Base-by-base conservation (phyloP, 2,888 invertebrate species). In the Drosophila gaucha region DNA sequence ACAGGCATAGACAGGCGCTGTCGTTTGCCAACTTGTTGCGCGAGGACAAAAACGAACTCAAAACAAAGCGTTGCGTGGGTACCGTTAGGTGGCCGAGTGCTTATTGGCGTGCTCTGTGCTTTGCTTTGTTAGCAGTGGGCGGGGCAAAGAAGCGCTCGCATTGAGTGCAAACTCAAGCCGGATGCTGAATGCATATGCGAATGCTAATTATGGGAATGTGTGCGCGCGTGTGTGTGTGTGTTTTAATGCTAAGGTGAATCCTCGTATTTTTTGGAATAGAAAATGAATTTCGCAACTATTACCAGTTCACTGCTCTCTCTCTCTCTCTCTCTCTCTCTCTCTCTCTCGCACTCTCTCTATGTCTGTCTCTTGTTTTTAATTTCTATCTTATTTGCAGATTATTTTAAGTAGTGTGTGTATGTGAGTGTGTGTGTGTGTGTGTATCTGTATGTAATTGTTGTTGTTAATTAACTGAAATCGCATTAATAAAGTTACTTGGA, bases 381-480 rank as follows among this genome's bases (percentile, higher is more conserved):
- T 20, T 26, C 33, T 30, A 16, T 49, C 36, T 30, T 10, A 56
- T 47, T n/a, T 28, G 46, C 35, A 26, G 64, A 58, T 56, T 50
- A 46, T 56, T 56, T 74, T 46, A 39, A 66, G 41, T 50, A 33
- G 50, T 28, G 9, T 6, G 9, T 38, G 28, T 4, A 22, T 6
- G 20, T 33, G 24, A 41, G 47, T 24, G 10, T 38, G 44, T 10
- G 6, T 6, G 18, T 26, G 24, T 8, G 26, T 31, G 24, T 41
- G 54, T 26, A 44, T 41, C 18, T 30, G 39, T 56, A 43, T 35
- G 55, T 65, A 64, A 78, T 82, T 82, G 67, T 79, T 79, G 80
- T 62, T 75, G 71, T 73, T 82, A 83, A 84, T 83, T 84, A 80
- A 83, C 75, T 80, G 74, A 84, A 83, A 82, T 83, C 74, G 66